Base-by-base conservation (phyloP, 2,888 invertebrate genomes). In the Amiota mariae region DNA sequence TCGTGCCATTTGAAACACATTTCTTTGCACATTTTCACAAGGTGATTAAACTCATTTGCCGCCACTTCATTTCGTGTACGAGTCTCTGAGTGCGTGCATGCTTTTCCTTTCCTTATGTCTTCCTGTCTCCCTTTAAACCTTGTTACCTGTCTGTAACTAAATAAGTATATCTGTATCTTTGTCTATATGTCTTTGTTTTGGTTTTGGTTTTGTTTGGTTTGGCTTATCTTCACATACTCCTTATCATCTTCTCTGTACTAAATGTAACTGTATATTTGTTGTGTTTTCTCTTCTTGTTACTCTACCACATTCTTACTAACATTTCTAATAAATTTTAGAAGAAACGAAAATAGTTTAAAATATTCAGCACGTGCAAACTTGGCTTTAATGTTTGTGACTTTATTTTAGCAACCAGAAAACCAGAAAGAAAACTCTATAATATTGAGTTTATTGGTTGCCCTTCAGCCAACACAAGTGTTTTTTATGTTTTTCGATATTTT, bases 281-380 rank as follows among this genome's bases (percentile, higher is more conserved):
- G 59, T 18, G 20, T 59, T 51, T 51, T 51, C 54, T 51, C 12
- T 51, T 0, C 12, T 59, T 6, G 20, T 59, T 18, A 2, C 18
- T 59, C 18, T 63, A 13, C n/a, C 63, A 46, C 63, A 18, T 18
- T 15, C 18, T 71, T 74, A n/a, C 24, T 76, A 64, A 73, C 75
- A 72, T 72, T 76, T 75, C 79, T 75, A 78, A 81, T 81, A 81
- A 76, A 81, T 80, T 80, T 36, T 6, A 36, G 36, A 36, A 36
- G 36, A 36, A 36, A 36, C 77, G 68, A 77, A 77, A 85, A 85
- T 85, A 86, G 84, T 86, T 83, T 84, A 77, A 75, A 77, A 77
- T 74, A 75, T 76, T 63, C 77, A 77, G 84, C 82, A 82, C 82
- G 86, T 86, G 81, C 76, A 81, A 80, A 86, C 77, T 81, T 86